Conservation (phyloP, 2,797 vertebrate species). For the Poecilia wingei region DNA sequence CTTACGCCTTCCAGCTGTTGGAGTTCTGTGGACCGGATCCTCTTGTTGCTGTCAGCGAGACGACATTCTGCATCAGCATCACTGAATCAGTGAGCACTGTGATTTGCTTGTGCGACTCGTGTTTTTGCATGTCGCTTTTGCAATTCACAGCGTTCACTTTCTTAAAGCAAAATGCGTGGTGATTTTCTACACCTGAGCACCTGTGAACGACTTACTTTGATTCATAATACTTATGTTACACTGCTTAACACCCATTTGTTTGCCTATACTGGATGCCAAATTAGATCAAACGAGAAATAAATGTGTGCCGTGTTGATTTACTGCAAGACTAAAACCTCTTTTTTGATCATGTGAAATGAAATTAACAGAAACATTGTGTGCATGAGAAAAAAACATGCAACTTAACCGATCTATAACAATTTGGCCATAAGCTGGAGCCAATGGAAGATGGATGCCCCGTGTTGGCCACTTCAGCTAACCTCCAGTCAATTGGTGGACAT, state of each 20-base stretch:
- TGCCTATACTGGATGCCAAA: background rate
- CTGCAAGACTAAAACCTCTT: background rate
- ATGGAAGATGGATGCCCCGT: background rate
- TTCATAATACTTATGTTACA: background rate
- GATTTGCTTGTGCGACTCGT: background rate
- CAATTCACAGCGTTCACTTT: too few species aligned
- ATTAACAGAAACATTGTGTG: background rate
- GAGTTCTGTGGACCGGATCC: background rate
- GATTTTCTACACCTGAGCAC: background rate
- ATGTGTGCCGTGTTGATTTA: background rate
- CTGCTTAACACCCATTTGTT: background rate
- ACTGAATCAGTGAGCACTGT: background rate
- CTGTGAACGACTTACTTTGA: background rate
- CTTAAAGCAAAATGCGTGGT: too few species aligned
- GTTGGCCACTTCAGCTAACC: background rate
- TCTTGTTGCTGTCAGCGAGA: conserved; percentile 7
- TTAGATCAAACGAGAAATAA: background rate
- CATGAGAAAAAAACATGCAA: background rate
- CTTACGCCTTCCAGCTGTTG: conserved; percentile 62
- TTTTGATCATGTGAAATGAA: background rate
- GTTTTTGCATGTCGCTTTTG: too few species aligned
- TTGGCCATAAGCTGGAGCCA: background rate
- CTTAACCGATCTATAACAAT: background rate
- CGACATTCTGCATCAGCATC: background rate
- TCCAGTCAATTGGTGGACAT: background rate